These are phyloP conservation scores for Luperina nickerlii DNA, from an alignment of 2,888 invertebrate species.

Conservation along the genomic window DNA sequence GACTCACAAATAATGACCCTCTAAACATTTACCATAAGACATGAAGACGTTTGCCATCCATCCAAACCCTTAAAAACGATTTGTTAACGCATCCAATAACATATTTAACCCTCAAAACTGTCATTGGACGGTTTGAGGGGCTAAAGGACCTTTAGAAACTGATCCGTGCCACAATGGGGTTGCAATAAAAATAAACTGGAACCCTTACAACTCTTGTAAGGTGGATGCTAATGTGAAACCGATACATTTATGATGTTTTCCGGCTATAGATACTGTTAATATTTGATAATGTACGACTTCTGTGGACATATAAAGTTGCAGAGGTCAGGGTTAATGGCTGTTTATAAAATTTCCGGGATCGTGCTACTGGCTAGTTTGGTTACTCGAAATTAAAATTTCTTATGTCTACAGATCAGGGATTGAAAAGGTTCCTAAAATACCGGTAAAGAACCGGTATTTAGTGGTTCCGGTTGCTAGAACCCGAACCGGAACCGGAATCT, in stretches of 20 bases:
- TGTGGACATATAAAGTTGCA: constrained; percentile 8
- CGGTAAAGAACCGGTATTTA: too few species aligned
- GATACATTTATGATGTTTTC: constrained; percentile 64
- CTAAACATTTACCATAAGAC: constrained; percentile 41
- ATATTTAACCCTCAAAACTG: constrained; percentile 61
- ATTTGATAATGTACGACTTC: constrained; percentile 44
- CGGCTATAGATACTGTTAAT: constrained; percentile 45
- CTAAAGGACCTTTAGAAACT: constrained; percentile 62
- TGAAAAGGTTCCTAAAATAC: too few species aligned
- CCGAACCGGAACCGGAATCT: too few species aligned
- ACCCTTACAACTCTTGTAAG: constrained; percentile 69
- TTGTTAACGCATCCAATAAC: constrained; percentile 54
- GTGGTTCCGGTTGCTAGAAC: too few species aligned
- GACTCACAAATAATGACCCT: constrained; percentile 16
- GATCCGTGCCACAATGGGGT: constrained; percentile 62
- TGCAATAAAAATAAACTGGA: constrained; percentile 72
- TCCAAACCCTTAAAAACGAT: constrained; percentile 49
- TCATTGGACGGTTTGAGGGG: constrained; percentile 52
- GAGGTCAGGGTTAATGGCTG: constrained; percentile 6
- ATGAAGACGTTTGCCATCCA: constrained; percentile 41
- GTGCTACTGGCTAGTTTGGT: background rate
- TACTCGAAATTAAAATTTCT: background rate
- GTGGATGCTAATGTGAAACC: constrained; percentile 70
- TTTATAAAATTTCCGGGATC: constrained; percentile 3
- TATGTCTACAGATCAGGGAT: background rate